A percentile compares a stretch with the other conserved stretches of the same genome.
phyloP scores from a whole-genome alignment of 2,113 vertebrate genomes.

The Limnothrissa miodon region DNA sequence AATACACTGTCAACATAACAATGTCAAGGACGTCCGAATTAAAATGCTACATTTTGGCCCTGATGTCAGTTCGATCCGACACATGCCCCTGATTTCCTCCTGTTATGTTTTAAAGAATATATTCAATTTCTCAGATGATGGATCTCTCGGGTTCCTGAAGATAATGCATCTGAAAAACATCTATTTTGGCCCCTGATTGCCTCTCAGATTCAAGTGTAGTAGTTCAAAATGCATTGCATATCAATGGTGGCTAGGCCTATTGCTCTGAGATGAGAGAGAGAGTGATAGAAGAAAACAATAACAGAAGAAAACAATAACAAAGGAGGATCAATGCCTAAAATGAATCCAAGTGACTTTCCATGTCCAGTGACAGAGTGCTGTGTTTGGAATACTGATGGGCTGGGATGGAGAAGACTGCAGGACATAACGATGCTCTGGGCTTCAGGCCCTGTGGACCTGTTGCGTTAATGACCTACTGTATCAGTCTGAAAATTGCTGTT shows the following conservation, averaged over 20 bases:
- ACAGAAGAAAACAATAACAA: conserved; percentile 45
- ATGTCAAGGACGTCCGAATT: background rate
- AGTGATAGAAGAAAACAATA: conserved; percentile 44
- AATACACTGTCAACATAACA: background rate
- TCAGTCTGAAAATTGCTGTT: conserved; percentile 49
- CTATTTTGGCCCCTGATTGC: background rate
- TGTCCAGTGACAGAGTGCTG: conserved; percentile 38
- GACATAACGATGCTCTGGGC: conserved; percentile 35
- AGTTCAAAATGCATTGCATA: background rate
- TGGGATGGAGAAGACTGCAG: conserved; percentile 1
- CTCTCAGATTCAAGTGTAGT: background rate
- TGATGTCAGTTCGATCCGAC: background rate
- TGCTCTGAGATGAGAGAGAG: background rate
- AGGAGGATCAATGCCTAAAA: conserved; percentile 62
- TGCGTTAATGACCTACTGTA: conserved; percentile 52
- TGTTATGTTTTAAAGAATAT: background rate
- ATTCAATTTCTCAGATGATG: background rate
- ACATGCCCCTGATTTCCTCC: background rate
- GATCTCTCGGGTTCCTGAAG: background rate
- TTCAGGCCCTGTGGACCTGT: conserved; percentile 38
- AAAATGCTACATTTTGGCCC: background rate
- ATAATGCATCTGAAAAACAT: background rate
- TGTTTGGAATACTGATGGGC: conserved; percentile 51
- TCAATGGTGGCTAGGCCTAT: background rate
- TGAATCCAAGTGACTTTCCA: conserved; percentile 59